phyloP scores from a whole-genome alignment of 2,888 invertebrate species.

The Antheraea yamamai region DNA sequence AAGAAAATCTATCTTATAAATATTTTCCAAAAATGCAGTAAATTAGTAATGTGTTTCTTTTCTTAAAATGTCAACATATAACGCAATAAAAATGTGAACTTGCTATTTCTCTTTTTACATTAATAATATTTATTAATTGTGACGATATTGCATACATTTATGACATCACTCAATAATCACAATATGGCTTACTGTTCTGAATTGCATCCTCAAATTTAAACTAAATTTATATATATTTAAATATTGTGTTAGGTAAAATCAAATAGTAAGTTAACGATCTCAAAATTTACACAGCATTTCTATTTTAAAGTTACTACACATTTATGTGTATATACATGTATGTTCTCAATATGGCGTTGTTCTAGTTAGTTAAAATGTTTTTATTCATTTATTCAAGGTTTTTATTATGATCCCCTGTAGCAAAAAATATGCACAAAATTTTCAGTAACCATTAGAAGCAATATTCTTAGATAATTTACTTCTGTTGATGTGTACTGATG shows the following conservation, averaged over 20 bases:
- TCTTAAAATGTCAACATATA: neutral
- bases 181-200: conserved; percentile 1
- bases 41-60: neutral
- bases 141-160: neutral
- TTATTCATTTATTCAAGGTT: neutral
- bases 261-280: conserved; percentile 1
- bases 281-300: neutral
- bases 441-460: neutral
- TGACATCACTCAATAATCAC: conserved; percentile 2
- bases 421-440: neutral
- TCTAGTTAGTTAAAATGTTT: neutral
- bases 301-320: neutral
- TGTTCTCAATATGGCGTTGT: neutral
- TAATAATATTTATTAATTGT: neutral
- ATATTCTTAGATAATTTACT: neutral
- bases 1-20: neutral
- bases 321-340: neutral
- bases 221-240: neutral
- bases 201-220: neutral
- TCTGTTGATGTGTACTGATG: no score
- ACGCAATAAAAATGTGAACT: neutral
- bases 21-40: neutral
- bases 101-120: neutral
- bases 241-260: neutral
- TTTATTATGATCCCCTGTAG: neutral